Evolutionary conservation across 2,797 vertebrate species (phyloP), one percentile per base, ranked within the genome.

Genomic region (Gadopsis marmoratus): DNA sequence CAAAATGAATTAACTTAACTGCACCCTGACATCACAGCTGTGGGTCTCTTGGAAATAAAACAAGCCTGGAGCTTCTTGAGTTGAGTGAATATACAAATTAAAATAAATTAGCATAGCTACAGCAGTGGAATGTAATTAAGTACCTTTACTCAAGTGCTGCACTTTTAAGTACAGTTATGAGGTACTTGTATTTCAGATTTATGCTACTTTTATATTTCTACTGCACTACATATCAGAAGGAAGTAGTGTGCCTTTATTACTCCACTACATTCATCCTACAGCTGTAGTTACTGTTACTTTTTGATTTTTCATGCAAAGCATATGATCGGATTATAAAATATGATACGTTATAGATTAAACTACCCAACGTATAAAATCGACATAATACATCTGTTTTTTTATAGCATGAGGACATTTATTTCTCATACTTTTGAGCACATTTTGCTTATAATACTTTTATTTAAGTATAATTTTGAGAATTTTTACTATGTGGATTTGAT

Each of bases 1-100:
- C 11, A 41, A 56, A 76, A 65, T 69, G 50, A 63, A 65, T 80
- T 7, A 33, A 56, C 37, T 53, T 72, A 48, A 81, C 71, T 60
- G 26, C 62, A 48, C 4, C 5, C 5, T 69, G 66, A 76, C 33
- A 54, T 66, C 33, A 31, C 5, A 64, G 29, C 26, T 62, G 33
- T 50, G 8, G 19, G 26, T 59, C 55, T 62, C 9, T 12, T 68
- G 31, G 55, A 43, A 48, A 56, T 31, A 29, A 59, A 70, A 53
- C 16, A 23, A 53, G n/a, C 14, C 7, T 1, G 5, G 19, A 58
- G n/a, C 62, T 37, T 7, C 14, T 53, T 51, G 5, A 75, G 33
- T 29, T 56, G 12, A 63, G 5, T 33, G 21, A 73, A 43, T 54
- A 56, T 10, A 35, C 5, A 68, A 56, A 55, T 53, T 7, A 37